phyloP scores from a whole-genome alignment of 2,888 invertebrate genomes.

The Fragum fragum region DNA sequence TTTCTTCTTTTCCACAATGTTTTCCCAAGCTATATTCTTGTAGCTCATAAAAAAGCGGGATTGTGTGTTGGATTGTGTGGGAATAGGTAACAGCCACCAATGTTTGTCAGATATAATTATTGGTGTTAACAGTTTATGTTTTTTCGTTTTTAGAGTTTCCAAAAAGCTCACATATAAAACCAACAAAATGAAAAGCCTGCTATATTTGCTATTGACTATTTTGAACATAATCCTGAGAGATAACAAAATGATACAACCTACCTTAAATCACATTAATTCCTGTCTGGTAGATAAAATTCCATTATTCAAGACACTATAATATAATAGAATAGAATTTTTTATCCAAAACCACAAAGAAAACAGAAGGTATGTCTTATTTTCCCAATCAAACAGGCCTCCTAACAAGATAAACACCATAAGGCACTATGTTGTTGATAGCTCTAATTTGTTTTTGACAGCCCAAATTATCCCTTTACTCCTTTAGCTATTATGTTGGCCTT shows the following conservation, averaged over 20 bases:
- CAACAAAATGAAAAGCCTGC: too few species aligned
- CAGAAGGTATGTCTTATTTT: constrained; percentile 12
- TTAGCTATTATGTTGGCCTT: background rate
- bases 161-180: too few species aligned
- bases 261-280: constrained; percentile 12
- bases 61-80: too few species aligned
- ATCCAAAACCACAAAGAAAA: constrained; percentile 13
- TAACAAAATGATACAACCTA: constrained; percentile 5
- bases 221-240: background rate
- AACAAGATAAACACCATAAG: constrained; percentile 27
- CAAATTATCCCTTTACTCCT: constrained; percentile 24
- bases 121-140: too few species aligned
- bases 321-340: background rate
- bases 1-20: too few species aligned
- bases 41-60: too few species aligned
- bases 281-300: constrained; percentile 10
- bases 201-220: too few species aligned
- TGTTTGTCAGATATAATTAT: too few species aligned
- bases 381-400: constrained; percentile 14
- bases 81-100: too few species aligned
- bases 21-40: too few species aligned
- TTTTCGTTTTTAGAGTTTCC: too few species aligned
- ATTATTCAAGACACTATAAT: background rate
- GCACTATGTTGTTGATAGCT: constrained; percentile 30
- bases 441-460: constrained; percentile 28